A percentile compares a stretch with the other conserved stretches of the same genome.
Conservation (phyloP, 2,888 invertebrate species). For the Lordiphosa fenestrarum region DNA sequence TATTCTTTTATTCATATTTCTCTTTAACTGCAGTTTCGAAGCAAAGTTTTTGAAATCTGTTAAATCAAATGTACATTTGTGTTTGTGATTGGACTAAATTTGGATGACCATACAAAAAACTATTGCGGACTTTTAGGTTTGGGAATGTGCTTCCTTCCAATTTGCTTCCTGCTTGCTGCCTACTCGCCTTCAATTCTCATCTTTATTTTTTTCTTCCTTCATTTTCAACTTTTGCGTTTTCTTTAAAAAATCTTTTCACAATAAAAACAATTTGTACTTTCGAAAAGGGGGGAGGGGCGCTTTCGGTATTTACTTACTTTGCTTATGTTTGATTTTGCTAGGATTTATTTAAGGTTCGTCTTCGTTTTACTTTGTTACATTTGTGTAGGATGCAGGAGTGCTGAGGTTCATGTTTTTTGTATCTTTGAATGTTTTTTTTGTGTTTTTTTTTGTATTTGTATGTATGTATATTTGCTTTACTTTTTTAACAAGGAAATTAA, state of each 20-base stretch:
- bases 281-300: constrained; percentile 80
- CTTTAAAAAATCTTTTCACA: constrained; percentile 70
- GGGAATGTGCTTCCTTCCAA: constrained; percentile 10
- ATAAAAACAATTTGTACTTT: constrained; percentile 81
- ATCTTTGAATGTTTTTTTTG: constrained; percentile 72
- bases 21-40: too few species aligned
- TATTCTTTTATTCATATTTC: too few species aligned
- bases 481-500: constrained; percentile 70
- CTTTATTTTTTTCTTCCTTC: constrained; percentile 20
- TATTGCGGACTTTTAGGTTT: constrained; percentile 4
- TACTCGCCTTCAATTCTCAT: constrained; percentile 31
- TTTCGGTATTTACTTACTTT: constrained; percentile 49
- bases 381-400: constrained; percentile 77
- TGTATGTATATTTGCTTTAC: constrained; percentile 69
- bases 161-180: constrained; percentile 27
- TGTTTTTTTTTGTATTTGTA: constrained; percentile 29
- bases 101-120: background rate
- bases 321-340: constrained; percentile 64
- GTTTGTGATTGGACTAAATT: constrained; percentile 3
- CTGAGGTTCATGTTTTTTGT: constrained; percentile 78
- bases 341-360: constrained; percentile 52
- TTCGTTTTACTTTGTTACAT: constrained; percentile 65
- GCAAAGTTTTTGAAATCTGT: too few species aligned
- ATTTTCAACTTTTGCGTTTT: constrained; percentile 40
- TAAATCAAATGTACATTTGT: too few species aligned